Evolutionary conservation across 2,113 vertebrate genomes (phyloP).

Genomic region (Nasalis larvatus): DNA sequence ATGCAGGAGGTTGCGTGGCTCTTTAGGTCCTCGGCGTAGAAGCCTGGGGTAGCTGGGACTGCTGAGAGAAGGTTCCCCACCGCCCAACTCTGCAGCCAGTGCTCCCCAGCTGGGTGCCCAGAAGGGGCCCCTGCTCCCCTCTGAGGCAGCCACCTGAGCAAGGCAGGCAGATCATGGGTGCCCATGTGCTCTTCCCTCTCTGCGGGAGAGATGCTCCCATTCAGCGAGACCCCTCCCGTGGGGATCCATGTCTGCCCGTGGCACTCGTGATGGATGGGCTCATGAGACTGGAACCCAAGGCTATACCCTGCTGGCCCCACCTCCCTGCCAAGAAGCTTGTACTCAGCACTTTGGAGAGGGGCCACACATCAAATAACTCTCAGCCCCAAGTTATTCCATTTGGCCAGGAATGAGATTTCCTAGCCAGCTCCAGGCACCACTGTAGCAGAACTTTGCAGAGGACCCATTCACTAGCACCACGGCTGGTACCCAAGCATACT

Average conservation of each 20-base stretch:
- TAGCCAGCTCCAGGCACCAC: constrained; percentile 65
- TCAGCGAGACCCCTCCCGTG: neutral
- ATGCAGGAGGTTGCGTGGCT: neutral
- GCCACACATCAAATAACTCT: constrained; percentile 78
- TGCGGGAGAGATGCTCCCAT: neutral
- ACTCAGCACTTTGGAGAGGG: constrained; percentile 63
- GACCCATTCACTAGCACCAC: neutral
- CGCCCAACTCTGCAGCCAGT: neutral
- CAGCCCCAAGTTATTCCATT: constrained; percentile 76
- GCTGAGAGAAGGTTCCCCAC: too few relatives aligned
- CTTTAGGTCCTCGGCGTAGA: neutral
- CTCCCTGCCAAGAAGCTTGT: constrained; percentile 52
- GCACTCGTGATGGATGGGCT: constrained; percentile 62
- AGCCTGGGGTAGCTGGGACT: neutral
- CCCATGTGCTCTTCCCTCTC: neutral
- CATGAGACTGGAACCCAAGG: constrained; percentile 52
- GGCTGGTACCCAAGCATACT: neutral
- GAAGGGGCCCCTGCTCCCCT: neutral
- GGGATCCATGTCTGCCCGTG: constrained; percentile 34
- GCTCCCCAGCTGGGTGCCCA: accelerated
- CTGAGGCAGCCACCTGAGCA: neutral
- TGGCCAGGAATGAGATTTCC: constrained; percentile 80
- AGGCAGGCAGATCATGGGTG: neutral
- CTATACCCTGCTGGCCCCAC: neutral
- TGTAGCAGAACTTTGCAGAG: constrained; percentile 71